Evolutionary conservation across 2,888 invertebrate species (phyloP), one percentile per base, ranked within the genome.

Genomic region (Epinotia brunnichana): DNA sequence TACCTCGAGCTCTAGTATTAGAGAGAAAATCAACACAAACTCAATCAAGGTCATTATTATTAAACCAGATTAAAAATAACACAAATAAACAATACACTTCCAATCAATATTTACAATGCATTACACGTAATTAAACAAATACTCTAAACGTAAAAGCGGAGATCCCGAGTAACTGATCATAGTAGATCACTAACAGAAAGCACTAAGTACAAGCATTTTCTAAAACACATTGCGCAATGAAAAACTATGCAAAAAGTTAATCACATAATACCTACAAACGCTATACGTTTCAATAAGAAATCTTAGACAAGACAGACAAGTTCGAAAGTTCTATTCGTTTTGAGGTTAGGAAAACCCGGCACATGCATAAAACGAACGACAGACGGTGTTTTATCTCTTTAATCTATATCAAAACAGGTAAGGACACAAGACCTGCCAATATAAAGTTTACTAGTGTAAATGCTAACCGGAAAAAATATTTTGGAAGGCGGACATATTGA

Each of bases 401-500:
- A 29, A 41, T 21, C 21, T 24, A 0, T 29, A 11, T 35, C 19
- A 19, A 71, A 60, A 53, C 29, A 41, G 5, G 29, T 29, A 54
- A 41, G 44, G 29, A 53, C 7, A 24, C 10, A 44, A 41, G 24
- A 48, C 41, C 24, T 41, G 24, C 41, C 59, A 54, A 17, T 62
- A 66, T 41, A 24, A 51, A 53, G 17, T 29, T 19, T 17, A 60
- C 3, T 24, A n/a, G 15, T 62, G 2, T 76, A 78, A 53, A 24
- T 19, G n/a, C 10, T 51, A 10, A 39, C 56, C 41, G 51, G 53
- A 54, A 70, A 69, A 74, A 70, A 84, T 83, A 84, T 88, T 88
- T 89, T 88, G 89, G 88, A 90, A 83, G 87, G 89, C 90, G 83
- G 90, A 90, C 90, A 90, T 89, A 82, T 88, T 92, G 92, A 85